Conservation (phyloP, 2,113 vertebrate genomes). For the Pao palembangensis region DNA sequence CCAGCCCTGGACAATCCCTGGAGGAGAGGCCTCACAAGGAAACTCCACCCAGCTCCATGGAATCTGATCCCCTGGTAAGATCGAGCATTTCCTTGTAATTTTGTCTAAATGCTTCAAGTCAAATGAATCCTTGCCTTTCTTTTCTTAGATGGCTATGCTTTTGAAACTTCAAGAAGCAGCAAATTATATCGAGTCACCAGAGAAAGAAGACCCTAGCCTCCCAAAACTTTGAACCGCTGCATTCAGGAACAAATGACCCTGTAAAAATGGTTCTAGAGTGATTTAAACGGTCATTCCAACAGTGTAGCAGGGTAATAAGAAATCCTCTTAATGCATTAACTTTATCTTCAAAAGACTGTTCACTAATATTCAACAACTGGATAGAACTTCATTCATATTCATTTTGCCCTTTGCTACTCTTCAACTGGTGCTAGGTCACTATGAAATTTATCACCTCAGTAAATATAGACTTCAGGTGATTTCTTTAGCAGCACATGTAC, state of each 20-base stretch:
- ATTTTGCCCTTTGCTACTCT: constrained; percentile 27
- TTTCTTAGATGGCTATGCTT: constrained; percentile 94
- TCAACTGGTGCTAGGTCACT: constrained; percentile 55
- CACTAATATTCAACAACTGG: constrained; percentile 17
- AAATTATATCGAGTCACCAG: constrained; percentile 96
- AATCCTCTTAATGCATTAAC: constrained; percentile 15
- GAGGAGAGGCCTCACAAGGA: constrained; percentile 88
- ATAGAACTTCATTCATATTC: constrained; percentile 10
- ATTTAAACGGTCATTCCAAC: constrained; percentile 21
- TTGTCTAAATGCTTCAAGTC: background rate
- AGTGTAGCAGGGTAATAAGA: constrained; percentile 13
- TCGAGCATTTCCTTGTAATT: background rate
- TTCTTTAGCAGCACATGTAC: constrained; percentile 38
- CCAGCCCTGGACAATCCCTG: constrained; percentile 79
- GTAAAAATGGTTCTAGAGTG: constrained; percentile 18
- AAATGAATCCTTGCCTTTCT: background rate
- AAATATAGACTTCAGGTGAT: constrained; percentile 61
- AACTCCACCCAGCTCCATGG: constrained; percentile 88
- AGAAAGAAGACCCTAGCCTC: constrained; percentile 88
- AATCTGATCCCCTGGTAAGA: constrained; percentile 91
- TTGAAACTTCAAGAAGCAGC: constrained; percentile 97
- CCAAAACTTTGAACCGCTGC: constrained; percentile 72
- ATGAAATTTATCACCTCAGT: constrained; percentile 35
- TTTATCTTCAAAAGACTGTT: constrained; percentile 17
- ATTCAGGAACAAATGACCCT: constrained; percentile 10